Evolutionary conservation across 2,888 invertebrate species (phyloP).

Genomic region (Pyrochroa serraticornis): DNA sequence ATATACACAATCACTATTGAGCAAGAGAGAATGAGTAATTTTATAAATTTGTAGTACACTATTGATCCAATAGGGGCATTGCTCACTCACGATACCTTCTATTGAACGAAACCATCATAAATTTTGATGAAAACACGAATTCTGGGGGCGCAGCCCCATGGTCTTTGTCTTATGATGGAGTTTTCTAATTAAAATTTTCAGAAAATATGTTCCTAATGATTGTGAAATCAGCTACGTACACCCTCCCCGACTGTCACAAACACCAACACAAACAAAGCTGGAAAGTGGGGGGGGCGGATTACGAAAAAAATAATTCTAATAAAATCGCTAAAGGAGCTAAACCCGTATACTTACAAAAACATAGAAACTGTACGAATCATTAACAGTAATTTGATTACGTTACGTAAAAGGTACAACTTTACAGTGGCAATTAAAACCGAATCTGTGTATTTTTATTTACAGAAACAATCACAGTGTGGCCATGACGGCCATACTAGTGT

Average conservation of each 20-base stretch:
- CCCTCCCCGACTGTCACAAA: slow-evolving; percentile 38
- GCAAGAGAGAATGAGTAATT: slow-evolving; percentile 52
- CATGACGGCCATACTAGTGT: slow-evolving; percentile 21
- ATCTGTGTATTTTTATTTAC: slow-evolving; percentile 6
- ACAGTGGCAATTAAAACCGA: neutral
- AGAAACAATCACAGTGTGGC: slow-evolving; percentile 19
- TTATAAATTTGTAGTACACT: slow-evolving; percentile 51
- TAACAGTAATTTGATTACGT: slow-evolving; percentile 16
- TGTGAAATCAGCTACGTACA: slow-evolving; percentile 51
- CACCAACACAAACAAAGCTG: slow-evolving; percentile 26
- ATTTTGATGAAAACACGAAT: slow-evolving; percentile 6
- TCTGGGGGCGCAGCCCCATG: slow-evolving; percentile 28
- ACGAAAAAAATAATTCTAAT: slow-evolving; percentile 6
- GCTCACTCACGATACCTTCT: slow-evolving; percentile 41
- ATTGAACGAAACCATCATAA: slow-evolving; percentile 5
- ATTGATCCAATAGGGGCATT: slow-evolving; percentile 54
- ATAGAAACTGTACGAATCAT: slow-evolving; percentile 5
- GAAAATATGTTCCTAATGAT: slow-evolving; percentile 40
- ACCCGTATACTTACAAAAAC: slow-evolving; percentile 18
- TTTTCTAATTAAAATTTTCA: slow-evolving; percentile 22
- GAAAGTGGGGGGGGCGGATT: slow-evolving; percentile 10
- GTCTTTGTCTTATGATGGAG: slow-evolving; percentile 14
- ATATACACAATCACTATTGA: slow-evolving; percentile 48
- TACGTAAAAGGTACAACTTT: slow-evolving; percentile 11
- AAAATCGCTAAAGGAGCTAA: neutral